These are phyloP conservation scores for Dusona sp. DNA, from an alignment of 2,888 invertebrate species.

Conservation along the genomic window DNA sequence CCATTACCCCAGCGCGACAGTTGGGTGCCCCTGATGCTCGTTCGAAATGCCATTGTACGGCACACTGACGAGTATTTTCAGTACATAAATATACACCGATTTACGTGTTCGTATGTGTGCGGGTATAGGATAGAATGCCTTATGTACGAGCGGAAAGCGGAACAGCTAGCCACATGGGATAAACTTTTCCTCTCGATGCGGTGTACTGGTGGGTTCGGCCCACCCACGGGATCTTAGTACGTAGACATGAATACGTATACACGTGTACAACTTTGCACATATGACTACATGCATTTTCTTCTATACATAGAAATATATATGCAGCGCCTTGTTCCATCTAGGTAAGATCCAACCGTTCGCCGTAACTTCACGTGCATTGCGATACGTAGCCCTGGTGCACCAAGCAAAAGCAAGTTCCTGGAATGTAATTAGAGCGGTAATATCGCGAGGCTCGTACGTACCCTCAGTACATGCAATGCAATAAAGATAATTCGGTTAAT, in stretches of 20 bases:
- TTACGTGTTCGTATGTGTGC: constrained; percentile 11
- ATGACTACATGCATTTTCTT: constrained; percentile 29
- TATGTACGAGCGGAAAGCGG: constrained; percentile 62
- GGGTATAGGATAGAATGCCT: constrained; percentile 31
- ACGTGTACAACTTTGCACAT: constrained; percentile 28
- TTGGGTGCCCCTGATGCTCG: constrained; percentile 66
- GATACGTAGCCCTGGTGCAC: constrained; percentile 44
- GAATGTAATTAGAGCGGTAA: constrained; percentile 71
- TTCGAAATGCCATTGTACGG: constrained; percentile 65
- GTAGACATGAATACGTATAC: constrained; percentile 11
- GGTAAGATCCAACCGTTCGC: constrained; percentile 54
- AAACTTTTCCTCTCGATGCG: constrained; percentile 66
- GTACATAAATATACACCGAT: constrained; percentile 13
- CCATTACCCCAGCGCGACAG: constrained; percentile 67
- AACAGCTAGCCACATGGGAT: constrained; percentile 59
- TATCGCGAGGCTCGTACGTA: constrained; percentile 61
- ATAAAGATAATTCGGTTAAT: constrained; percentile 73
- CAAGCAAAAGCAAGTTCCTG: constrained; percentile 57
- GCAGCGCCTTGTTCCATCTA: constrained; percentile 10
- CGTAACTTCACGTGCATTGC: constrained; percentile 55
- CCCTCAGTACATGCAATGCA: constrained; percentile 65
- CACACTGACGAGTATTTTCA: constrained; percentile 36
- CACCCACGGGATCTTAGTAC: constrained; percentile 51
- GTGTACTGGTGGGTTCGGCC: constrained; percentile 29
- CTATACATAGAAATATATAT: background rate